phyloP scores from a whole-genome alignment of 2,888 invertebrate species.

The Synergus gifuensis region DNA sequence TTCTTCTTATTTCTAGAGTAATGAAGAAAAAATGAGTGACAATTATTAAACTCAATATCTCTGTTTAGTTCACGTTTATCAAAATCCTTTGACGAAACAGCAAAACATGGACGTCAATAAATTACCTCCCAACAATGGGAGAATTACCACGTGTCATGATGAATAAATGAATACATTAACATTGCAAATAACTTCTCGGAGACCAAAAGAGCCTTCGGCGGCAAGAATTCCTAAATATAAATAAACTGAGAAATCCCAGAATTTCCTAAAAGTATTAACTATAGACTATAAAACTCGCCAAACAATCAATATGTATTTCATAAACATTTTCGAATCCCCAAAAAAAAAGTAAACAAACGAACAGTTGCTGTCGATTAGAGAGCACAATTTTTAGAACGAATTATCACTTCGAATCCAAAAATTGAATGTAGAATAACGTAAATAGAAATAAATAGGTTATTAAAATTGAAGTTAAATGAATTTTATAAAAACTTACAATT shows the following conservation, averaged over 20 bases:
- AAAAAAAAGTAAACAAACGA: background rate
- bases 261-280: conserved; percentile 4
- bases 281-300: background rate
- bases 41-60: background rate
- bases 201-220: background rate
- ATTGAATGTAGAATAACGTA: background rate
- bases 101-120: conserved; percentile 8
- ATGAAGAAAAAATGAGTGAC: background rate
- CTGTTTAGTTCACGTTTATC: background rate
- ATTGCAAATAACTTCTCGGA: conserved; percentile 24
- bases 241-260: background rate
- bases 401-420: background rate
- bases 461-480: background rate
- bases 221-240: conserved; percentile 24
- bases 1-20: background rate
- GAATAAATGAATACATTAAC: conserved; percentile 28
- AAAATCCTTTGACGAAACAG: conserved; percentile 29
- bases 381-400: conserved; percentile 7
- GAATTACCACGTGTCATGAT: conserved; percentile 36
- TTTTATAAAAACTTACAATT: conserved; percentile 79
- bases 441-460: conserved; percentile 28
- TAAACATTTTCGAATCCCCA: background rate
- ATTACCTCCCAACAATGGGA: conserved; percentile 19
- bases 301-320: background rate
- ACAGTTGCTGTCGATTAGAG: background rate